Evolutionary conservation across 2,113 vertebrate species (phyloP).

Genomic region (Hypomesus transpacificus): DNA sequence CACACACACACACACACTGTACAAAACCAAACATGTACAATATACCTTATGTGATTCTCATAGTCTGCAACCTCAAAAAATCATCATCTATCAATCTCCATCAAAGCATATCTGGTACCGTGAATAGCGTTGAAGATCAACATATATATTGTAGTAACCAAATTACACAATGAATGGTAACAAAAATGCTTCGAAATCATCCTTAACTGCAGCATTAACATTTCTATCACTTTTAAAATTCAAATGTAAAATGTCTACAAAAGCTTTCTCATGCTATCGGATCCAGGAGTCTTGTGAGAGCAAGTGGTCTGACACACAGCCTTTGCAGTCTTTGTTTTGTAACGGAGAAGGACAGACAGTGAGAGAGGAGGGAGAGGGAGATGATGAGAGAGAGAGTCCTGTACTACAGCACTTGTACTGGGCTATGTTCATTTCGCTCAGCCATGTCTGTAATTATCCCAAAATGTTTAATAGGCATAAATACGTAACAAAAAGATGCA

Average conservation of each 20-base stretch:
- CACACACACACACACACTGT: not conserved
- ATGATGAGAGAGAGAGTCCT: conserved; percentile 42
- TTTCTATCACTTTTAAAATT: conserved; percentile 2
- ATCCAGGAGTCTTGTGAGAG: conserved; percentile 24
- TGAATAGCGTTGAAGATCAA: conserved; percentile 47
- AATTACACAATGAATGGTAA: conserved; percentile 42
- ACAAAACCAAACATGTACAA: not conserved
- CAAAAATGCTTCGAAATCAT: not conserved
- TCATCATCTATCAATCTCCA: not conserved
- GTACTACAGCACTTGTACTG: conserved; percentile 55
- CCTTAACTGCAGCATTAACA: conserved; percentile 4
- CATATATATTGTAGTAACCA: conserved; percentile 54
- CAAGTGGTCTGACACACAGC: conserved; percentile 61
- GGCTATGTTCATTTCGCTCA: conserved; percentile 43
- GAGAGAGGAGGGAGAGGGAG: conserved; percentile 42
- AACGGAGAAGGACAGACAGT: conserved; percentile 50
- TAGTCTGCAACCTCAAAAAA: conserved; percentile 33
- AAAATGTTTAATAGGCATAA: conserved; percentile 17
- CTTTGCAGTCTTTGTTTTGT: conserved; percentile 74
- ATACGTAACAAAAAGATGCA: conserved; percentile 15
- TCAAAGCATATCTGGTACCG: conserved; percentile 30
- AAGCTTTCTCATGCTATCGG: conserved; percentile 18
- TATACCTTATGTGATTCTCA: conserved; percentile 35
- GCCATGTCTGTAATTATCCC: conserved; percentile 44
- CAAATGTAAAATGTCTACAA: conserved; percentile 19